phyloP scores from a whole-genome alignment of 2,797 vertebrate species.

The Phoebastria nigripes region DNA sequence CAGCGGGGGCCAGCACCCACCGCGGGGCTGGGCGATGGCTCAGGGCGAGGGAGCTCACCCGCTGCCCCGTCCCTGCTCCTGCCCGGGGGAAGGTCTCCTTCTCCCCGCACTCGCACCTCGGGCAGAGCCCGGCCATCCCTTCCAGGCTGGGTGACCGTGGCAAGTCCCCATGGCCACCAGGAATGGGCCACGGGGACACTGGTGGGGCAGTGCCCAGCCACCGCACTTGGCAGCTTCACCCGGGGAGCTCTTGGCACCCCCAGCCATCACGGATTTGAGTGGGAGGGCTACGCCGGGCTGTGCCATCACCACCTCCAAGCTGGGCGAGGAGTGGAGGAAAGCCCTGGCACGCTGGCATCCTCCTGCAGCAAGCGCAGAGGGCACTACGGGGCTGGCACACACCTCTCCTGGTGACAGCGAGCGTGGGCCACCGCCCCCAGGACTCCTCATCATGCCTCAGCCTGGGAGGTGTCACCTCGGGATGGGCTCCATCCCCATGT shows the following conservation, averaged over 20 bases:
- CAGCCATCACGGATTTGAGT: neutral
- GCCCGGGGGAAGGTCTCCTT: neutral
- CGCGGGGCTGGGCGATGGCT: accelerated
- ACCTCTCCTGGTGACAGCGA: neutral
- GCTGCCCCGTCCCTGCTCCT: neutral
- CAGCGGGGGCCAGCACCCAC: neutral
- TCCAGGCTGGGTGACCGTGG: neutral
- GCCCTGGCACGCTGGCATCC: neutral
- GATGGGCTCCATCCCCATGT: neutral
- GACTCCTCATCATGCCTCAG: neutral
- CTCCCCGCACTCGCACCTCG: accelerated
- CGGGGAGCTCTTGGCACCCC: neutral
- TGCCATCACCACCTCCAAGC: neutral
- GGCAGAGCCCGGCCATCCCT: neutral
- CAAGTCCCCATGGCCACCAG: neutral
- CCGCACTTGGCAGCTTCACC: accelerated
- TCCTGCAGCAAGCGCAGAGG: neutral
- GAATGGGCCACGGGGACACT: accelerated
- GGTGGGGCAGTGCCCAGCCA: neutral
- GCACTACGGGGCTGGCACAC: neutral
- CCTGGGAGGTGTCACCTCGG: neutral
- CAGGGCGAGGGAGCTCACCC: accelerated
- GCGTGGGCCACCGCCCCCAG: accelerated
- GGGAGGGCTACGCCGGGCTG: neutral
- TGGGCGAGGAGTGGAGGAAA: neutral